Conservation (phyloP, 1,140 invertebrate genomes). For the Cecropterus lyciades region DNA sequence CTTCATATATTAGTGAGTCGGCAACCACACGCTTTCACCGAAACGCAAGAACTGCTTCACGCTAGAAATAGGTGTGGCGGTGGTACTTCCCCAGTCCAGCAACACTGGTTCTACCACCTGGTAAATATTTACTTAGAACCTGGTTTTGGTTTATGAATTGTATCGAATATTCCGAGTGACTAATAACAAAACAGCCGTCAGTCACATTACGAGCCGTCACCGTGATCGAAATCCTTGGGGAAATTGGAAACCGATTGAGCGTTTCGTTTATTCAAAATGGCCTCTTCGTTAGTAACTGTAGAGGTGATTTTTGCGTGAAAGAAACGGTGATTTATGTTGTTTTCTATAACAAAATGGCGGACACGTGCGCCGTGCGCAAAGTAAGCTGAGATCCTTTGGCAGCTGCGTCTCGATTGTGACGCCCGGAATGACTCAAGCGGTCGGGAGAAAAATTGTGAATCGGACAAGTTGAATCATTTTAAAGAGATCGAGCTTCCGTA, state of each 20-base stretch:
- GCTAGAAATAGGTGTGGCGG: no score
- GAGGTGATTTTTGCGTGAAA: conserved; percentile 36
- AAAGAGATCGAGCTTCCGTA: not conserved
- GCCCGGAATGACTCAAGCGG: conserved; percentile 55
- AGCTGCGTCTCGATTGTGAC: conserved; percentile 69
- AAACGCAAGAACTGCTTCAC: no score
- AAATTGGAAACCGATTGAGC: conserved; percentile 41
- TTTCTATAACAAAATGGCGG: conserved; percentile 45
- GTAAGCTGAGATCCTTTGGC: conserved; percentile 80
- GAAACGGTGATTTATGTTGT: conserved; percentile 48
- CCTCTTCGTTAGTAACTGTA: conserved; percentile 12
- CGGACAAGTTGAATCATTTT: conserved; percentile 45
- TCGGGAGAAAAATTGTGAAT: conserved; percentile 41
- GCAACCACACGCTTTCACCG: no score
- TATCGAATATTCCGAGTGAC: conserved; percentile 17
- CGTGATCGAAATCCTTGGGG: conserved; percentile 43
- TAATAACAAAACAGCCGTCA: conserved; percentile 27
- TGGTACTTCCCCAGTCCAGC: no score
- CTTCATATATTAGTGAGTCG: no score
- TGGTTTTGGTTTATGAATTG: conserved; percentile 11
- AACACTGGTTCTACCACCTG: no score
- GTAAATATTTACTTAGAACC: no score
- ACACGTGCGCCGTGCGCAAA: conserved; percentile 77
- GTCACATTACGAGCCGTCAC: conserved; percentile 27
- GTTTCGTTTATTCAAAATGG: conserved; percentile 15